Conservation (phyloP, 2,797 vertebrate genomes). For the Denticeps clupeoides region DNA sequence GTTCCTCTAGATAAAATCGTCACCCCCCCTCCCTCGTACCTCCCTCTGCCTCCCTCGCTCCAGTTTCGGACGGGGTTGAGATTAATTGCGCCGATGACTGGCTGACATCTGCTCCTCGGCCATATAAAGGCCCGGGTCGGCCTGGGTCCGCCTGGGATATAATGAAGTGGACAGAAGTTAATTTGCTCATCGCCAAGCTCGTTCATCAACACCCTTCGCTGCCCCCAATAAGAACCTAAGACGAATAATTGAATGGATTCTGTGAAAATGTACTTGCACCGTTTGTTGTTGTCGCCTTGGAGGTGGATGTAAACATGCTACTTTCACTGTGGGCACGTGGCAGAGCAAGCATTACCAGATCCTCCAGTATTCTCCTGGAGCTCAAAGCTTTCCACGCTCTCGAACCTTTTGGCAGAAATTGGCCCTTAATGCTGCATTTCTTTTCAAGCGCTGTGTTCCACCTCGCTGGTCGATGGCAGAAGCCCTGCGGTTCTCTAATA, state of each 20-base stretch:
- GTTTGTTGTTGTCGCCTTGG: too few species aligned
- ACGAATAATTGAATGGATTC: conserved; percentile 10
- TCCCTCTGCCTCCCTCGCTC: conserved; percentile 20
- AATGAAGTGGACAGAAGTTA: conserved; percentile 86
- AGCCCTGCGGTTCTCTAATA: too few species aligned
- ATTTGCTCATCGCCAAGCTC: conserved; percentile 76
- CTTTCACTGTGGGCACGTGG: too few species aligned
- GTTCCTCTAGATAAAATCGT: conserved; percentile 67
- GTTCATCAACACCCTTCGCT: conserved; percentile 55
- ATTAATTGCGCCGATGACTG: conserved; percentile 80
- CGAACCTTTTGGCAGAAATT: too few species aligned
- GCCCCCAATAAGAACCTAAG: conserved; percentile 20
- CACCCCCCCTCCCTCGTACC: conserved; percentile 40
- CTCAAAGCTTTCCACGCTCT: too few species aligned
- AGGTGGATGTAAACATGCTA: too few species aligned
- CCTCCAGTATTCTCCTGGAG: too few species aligned
- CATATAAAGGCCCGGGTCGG: conserved; percentile 56
- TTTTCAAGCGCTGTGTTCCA: too few species aligned
- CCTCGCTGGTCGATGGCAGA: too few species aligned
- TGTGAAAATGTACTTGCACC: too few species aligned
- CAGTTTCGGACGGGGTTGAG: conserved; percentile 58
- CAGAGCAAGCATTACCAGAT: too few species aligned
- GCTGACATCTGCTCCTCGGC: conserved; percentile 62
- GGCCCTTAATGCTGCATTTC: too few species aligned
- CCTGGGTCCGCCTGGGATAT: conserved; percentile 48